Evolutionary conservation across 2,797 vertebrate genomes (phyloP).

Genomic region (Paramormyrops hopkinsi): DNA sequence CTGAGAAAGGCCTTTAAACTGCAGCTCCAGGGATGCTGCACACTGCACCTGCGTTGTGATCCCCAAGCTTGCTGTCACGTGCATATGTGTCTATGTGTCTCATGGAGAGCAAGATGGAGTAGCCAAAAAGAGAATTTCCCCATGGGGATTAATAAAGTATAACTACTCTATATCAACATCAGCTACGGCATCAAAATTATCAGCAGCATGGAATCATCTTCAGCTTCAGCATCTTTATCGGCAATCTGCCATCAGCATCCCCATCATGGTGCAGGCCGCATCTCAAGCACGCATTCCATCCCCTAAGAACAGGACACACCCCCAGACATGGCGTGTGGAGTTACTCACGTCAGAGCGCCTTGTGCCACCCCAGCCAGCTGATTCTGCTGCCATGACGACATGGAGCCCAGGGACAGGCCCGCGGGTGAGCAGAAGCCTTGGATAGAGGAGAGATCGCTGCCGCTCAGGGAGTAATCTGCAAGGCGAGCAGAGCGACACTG

Average conservation of each 20-base stretch:
- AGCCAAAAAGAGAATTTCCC: background rate
- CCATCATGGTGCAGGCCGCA: background rate
- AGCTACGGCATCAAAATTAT: background rate
- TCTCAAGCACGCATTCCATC: background rate
- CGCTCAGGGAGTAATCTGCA: slow-evolving; percentile 92
- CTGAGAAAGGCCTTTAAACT: background rate
- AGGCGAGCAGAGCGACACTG: slow-evolving; percentile 36
- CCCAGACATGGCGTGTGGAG: slow-evolving; percentile 30
- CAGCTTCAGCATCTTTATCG: background rate
- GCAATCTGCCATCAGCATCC: background rate
- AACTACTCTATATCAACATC: background rate
- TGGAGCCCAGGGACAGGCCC: slow-evolving; percentile 87
- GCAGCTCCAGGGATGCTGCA: background rate
- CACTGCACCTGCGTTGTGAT: background rate
- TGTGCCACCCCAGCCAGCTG: slow-evolving; percentile 88
- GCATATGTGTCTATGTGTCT: background rate
- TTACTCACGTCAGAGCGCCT: slow-evolving; percentile 97
- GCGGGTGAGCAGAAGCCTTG: slow-evolving; percentile 91
- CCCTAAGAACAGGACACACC: background rate
- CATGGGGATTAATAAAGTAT: background rate
- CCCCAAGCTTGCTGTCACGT: background rate
- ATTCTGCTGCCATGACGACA: slow-evolving; percentile 98
- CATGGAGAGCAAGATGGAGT: background rate
- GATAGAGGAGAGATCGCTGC: slow-evolving; percentile 88
- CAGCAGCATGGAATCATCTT: background rate